Base-by-base conservation (phyloP, 1,140 invertebrate species). In the Cecropterus lyciades region DNA sequence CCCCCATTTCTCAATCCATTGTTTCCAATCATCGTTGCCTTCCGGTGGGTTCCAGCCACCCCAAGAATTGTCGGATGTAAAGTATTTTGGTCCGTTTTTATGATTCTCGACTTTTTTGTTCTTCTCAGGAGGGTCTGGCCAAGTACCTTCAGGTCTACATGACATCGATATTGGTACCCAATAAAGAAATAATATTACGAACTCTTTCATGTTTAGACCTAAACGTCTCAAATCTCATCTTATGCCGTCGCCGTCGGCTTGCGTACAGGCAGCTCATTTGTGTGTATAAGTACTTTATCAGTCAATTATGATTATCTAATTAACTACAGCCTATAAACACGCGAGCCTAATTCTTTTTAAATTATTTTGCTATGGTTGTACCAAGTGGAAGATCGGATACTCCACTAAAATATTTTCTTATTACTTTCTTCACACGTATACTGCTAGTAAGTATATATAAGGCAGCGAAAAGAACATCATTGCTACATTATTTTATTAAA, bases 1-100 rank as follows among this genome's bases (percentile, higher is more conserved):
- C 11, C 53, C 33, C 53, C 55, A 66, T 24, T 27, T 9, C 8
- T 10, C n/a, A 16, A 66, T 43, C 65, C 65, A 66, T 1, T 0
- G 1, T 17, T 40, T 52, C 65, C 49, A 43, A 1, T 17, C 33
- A 8, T 55, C 15, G 13, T 42, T 55, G 10, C 11, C 15, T 16
- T 40, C 15, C 4, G 52, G 52, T 3, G 52, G 52, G 1, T 0
- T 11, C 52, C 52, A 55, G 1, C 52, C 52, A 3, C 52, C 52
- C 52, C 49, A 51, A 4, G 49, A 30, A 51, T 1, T 17, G 8
- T 15, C 13, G 9, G 24, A 9, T 6, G 48, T n/a, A 51, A 51
- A 51, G 6, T 30, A 51, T 11, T 43, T 43, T 43, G 30, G 9
- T 8, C 40, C 40, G 4, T 1, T 14, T 14, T 24, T n/a, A n/a